phyloP scores from a whole-genome alignment of 2,797 vertebrate species.

The Bradypodion ventrale region DNA sequence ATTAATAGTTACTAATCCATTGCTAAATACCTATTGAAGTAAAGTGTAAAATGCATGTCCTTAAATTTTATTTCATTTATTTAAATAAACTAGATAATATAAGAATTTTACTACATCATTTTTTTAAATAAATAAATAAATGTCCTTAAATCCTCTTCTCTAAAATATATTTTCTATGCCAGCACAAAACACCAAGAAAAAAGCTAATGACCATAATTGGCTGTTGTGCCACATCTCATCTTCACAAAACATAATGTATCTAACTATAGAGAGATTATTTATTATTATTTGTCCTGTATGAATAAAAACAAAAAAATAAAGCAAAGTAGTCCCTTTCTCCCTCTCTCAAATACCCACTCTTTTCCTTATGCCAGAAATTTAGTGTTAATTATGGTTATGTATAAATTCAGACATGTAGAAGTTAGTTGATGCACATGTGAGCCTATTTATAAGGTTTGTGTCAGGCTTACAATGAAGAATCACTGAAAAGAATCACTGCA shows the following conservation, averaged over 20 bases:
- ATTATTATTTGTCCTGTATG: not conserved
- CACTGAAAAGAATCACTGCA: not conserved
- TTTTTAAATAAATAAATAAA: no score
- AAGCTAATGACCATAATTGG: not conserved
- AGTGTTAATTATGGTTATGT: not conserved
- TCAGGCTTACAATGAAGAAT: not conserved
- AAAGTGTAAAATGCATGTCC: slow-evolving; percentile 21
- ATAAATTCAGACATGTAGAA: not conserved
- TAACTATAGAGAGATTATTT: not conserved
- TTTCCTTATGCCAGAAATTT: not conserved
- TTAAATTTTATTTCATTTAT: no score
- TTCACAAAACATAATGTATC: not conserved
- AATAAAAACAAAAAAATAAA: not conserved
- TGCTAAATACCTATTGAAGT: slow-evolving; percentile 44
- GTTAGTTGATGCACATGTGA: not conserved
- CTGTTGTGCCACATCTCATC: not conserved
- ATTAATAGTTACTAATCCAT: slow-evolving; percentile 57
- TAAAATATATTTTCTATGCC: slow-evolving; percentile 14
- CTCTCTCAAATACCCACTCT: not conserved
- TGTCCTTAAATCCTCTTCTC: slow-evolving; percentile 32
- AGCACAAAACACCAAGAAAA: not conserved
- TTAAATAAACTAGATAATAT: no score
- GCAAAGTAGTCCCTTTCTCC: not conserved
- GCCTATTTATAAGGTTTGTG: not conserved
- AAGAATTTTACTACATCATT: no score